Conservation (phyloP, 2,888 invertebrate genomes). For the Calliphora vomitoria region DNA sequence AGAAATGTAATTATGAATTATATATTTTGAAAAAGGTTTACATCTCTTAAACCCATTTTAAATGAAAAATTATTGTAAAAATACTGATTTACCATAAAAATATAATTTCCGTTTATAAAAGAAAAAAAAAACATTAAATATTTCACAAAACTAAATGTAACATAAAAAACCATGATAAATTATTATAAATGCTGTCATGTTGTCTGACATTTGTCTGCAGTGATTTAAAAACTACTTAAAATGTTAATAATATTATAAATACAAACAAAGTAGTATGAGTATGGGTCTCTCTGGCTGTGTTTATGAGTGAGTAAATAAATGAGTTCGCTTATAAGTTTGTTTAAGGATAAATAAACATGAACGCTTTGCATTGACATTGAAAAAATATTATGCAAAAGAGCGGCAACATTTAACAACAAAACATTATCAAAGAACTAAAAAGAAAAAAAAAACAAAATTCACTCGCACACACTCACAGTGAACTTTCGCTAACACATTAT, state of each 20-base stretch:
- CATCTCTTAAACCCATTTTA: too few relatives aligned
- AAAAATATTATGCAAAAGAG: conserved; percentile 71
- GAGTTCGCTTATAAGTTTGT: conserved; percentile 42
- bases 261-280: conserved; percentile 50
- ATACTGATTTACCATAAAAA: conserved; percentile 2
- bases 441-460: too few relatives aligned
- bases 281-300: not conserved
- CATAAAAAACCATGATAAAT: conserved; percentile 78
- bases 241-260: conserved; percentile 77
- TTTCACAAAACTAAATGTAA: not conserved
- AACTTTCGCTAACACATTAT: conserved; percentile 57
- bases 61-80: not conserved
- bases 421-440: conserved; percentile 33
- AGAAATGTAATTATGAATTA: too few relatives aligned
- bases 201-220: conserved; percentile 83
- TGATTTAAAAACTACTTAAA: conserved; percentile 84
- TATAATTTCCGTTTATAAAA: conserved; percentile 12
- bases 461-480: conserved; percentile 15
- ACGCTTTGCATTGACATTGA: conserved; percentile 75
- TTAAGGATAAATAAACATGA: conserved; percentile 69
- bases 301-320: conserved; percentile 32
- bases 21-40: too few relatives aligned
- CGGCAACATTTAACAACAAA: conserved; percentile 33
- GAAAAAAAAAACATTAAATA: not conserved
- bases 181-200: conserved; percentile 79